phyloP scores from a whole-genome alignment of 2,797 vertebrate species.

The Tinamus major region DNA sequence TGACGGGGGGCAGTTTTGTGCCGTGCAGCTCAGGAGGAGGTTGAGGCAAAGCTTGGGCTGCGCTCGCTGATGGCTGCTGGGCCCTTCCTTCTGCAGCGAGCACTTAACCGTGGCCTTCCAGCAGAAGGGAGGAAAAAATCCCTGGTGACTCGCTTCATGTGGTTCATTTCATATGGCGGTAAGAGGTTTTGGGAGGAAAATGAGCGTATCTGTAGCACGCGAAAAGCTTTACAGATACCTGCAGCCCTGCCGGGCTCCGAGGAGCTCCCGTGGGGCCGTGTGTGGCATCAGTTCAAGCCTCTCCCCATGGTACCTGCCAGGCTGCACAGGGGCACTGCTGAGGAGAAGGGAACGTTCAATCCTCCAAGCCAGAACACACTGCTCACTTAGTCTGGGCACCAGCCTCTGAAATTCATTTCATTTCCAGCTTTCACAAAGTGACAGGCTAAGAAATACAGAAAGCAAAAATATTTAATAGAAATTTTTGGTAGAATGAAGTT shows the following conservation, averaged over 20 bases:
- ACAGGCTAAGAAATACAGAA: neutral
- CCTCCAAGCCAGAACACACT: fast-evolving
- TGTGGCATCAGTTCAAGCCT: neutral
- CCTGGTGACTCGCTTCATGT: neutral
- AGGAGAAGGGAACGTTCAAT: neutral
- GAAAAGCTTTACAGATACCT: neutral
- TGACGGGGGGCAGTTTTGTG: neutral
- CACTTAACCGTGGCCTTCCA: neutral
- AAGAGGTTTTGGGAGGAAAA: neutral
- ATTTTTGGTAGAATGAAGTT: neutral
- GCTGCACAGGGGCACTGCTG: neutral
- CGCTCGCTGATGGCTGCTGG: neutral
- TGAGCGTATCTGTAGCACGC: fast-evolving
- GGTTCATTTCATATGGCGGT: neutral
- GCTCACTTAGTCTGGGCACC: neutral
- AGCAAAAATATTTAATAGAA: neutral
- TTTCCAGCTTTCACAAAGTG: neutral
- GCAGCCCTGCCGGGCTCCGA: neutral
- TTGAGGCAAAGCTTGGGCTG: neutral
- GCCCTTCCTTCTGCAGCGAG: neutral
- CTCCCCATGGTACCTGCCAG: neutral
- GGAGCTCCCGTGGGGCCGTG: neutral
- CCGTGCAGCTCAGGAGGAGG: neutral
- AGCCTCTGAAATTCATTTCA: neutral
- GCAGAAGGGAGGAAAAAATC: neutral